Base-by-base conservation (phyloP, 2,797 vertebrate species). In the Urophycis tenuis region DNA sequence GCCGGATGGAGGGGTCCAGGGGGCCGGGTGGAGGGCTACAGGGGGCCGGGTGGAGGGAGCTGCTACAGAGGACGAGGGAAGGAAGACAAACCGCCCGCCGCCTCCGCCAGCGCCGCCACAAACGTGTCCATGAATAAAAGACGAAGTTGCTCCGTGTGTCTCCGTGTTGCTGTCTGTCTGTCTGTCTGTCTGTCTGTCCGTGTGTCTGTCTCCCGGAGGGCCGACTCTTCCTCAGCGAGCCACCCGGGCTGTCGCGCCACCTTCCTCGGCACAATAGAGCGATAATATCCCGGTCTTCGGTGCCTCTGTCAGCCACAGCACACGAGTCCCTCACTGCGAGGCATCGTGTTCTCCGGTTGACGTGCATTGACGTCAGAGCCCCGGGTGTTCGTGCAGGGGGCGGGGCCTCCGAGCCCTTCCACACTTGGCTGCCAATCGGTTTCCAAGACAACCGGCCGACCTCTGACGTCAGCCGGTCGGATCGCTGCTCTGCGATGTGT, bases 331-430 rank as follows among this genome's bases (percentile, higher is more conserved):
- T 71, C n/a, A n/a, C n/a, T 7, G 32, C 12, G 89, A 94, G 93
- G 93, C 92, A 92, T 94, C 93, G 87, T 93, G 92, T 93, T 93
- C 92, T 92, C 92, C 31, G 86, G 92, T 91, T 95, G 94, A 95
- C 95, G 95, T 94, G 85, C 83, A 93, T 93, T 95, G 94, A 97
- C 95, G 95, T 96, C 95, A 96, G 93, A 93, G 93, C 91, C 90
- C 91, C 88, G 74, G 93, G 93, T 94, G 94, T 94, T 94, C 94
- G 93, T 92, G 92, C 90, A 91, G 94, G 94, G 93, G 93, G 91
- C 91, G 69, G n/a, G 93, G 91, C 91, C 91, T 82, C 88, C 84
- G 77, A 87, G 92, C 92, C 80, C 89, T 91, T 93, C 91, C 92
- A 92, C 93, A 92, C 92, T 90, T 85, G 90, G 85, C 91, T 95